A percentile compares a stretch with the other conserved stretches of the same genome.
phyloP scores from a whole-genome alignment of 53 echinoderm and acorn worm species.

The Echinarachnius parma region DNA sequence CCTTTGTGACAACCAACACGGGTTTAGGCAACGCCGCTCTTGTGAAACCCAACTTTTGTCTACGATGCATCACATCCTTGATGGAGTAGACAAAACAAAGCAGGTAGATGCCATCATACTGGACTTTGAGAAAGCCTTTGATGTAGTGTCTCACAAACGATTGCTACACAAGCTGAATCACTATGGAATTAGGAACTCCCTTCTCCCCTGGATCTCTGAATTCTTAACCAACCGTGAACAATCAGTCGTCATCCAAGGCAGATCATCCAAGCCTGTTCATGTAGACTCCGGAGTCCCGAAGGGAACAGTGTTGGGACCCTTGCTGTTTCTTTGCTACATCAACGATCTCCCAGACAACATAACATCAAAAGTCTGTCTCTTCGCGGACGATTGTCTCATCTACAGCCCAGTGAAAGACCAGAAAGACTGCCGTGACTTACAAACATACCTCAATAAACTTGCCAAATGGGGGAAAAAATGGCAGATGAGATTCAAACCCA shows the following conservation, averaged over 20 bases:
- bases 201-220: constrained; percentile 14
- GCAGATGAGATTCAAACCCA: constrained; percentile 27
- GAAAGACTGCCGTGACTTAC: constrained; percentile 10
- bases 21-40: too few relatives aligned
- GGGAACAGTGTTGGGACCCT: constrained; percentile 18
- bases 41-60: too few relatives aligned
- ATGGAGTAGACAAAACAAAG: too few relatives aligned
- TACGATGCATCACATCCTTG: too few relatives aligned
- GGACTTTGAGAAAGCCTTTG: too few relatives aligned
- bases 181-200: constrained; percentile 2
- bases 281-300: constrained; percentile 36
- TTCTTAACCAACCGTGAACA: constrained; percentile 20
- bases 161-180: not conserved
- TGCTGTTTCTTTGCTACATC: constrained; percentile 13
- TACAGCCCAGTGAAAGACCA: constrained; percentile 10
- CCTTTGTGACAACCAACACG: too few relatives aligned
- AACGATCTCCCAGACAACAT: constrained; percentile 11
- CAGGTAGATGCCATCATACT: too few relatives aligned
- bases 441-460: constrained; percentile 3
- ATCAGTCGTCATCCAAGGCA: constrained; percentile 34
- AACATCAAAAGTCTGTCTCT: constrained; percentile 5
- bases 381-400: constrained; percentile 20
- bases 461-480: constrained; percentile 13
- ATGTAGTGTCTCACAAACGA: too few relatives aligned
- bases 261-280: constrained; percentile 8